phyloP scores from a whole-genome alignment of 2,113 vertebrate genomes.

The Antigone vipio region DNA sequence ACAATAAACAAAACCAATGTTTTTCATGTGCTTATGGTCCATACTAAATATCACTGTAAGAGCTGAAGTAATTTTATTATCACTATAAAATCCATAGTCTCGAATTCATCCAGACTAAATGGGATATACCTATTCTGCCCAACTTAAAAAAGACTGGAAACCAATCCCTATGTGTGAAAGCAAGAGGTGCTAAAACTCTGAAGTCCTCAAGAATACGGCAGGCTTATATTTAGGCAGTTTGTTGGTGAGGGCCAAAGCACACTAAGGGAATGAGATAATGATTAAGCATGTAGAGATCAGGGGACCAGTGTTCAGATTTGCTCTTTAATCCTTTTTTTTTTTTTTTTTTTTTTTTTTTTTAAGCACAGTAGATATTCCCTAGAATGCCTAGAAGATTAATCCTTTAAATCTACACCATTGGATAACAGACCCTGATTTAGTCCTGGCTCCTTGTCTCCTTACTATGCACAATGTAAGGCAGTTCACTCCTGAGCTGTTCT shows the following conservation, averaged over 20 bases:
- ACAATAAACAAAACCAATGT: background rate
- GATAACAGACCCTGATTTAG: background rate
- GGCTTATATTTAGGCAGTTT: background rate
- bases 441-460: background rate
- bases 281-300: background rate
- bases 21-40: background rate
- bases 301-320: background rate
- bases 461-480: background rate
- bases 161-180: background rate
- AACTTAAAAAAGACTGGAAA: background rate
- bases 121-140: background rate
- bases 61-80: background rate
- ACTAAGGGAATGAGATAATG: background rate
- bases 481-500: background rate
- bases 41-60: background rate
- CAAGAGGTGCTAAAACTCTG: background rate
- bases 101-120: background rate
- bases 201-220: background rate
- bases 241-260: background rate
- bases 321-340: background rate
- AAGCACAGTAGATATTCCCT: background rate
- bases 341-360: background rate
- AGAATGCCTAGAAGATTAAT: background rate
- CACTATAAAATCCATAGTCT: background rate
- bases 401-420: background rate